Base-by-base conservation (phyloP, 2,797 vertebrate species). In the Tenualosa ilisha region DNA sequence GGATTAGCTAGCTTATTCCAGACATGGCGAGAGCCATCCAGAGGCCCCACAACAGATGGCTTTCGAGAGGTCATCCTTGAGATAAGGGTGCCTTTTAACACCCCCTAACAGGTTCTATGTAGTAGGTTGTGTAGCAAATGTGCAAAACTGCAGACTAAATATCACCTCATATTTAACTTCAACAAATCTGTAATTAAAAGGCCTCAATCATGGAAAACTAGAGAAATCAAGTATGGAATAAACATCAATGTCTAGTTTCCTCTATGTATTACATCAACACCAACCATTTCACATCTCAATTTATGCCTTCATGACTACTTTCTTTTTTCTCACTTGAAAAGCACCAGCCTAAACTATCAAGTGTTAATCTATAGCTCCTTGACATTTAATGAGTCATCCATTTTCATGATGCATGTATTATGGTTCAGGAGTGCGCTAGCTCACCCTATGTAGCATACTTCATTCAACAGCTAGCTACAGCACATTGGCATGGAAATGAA, bases 41-140 rank as follows among this genome's bases (percentile, higher is more conserved):
- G 72, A 79, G 72, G 72, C 72, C 40, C 37, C 40, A 79, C 72
- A 79, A 79, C 72, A 79, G 72, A 79, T 79, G 72, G 72, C 72
- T 79, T 79, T 79, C 37, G 72, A 79, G 72, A 79, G 72, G 72
- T 79, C 72, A 79, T 79, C 72, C 72, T 79, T 46, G 72, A 79
- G 72, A 79, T 79, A 79, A 79, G 72, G 72, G 40, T 79, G 72
- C 72, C 72, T 79, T 79, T 79, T 79, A 79, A 79, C 72, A 79
- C 72, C 40, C 40, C 46, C 72, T 46, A 40, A 46, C 72, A 79
- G 72, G 37, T 43, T 79, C 37, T 40, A 79, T 79, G 40, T 79
- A 46, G 3, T 75, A 75, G 31, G 31, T 37, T 75, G 68, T 37
- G 40, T 13, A 75, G 68, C 26, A 75, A 75, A 31, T 13, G 63